Base-by-base conservation (phyloP, 2,113 vertebrate genomes). In the Daboia siamensis region DNA sequence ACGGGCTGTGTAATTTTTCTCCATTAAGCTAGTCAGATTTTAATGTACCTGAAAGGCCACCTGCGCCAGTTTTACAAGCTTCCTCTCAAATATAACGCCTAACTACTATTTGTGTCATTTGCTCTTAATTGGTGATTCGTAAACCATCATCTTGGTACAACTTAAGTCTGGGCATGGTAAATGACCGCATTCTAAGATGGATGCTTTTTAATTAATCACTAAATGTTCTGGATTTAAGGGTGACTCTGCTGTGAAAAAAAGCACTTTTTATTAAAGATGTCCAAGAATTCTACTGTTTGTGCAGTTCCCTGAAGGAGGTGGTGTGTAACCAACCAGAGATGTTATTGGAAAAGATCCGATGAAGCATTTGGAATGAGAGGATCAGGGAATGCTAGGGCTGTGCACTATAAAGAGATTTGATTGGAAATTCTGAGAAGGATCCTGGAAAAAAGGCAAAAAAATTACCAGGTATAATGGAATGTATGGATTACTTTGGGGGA, bases 101-200 rank as follows among this genome's bases (percentile, higher is more conserved):
- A 7, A 69, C 51, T 74, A 44, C 39, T 11, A 26, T 86, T 24
- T 0, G 51, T 48, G 94, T 57, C 88, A 86, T 7, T 46, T 86
- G 7, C 48, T 56, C 21, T 55, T 56, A 84, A 39, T 44, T 54
- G 9, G 54, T 80, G 94, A 44, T 80, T 39, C 74, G 21, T 74
- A 48, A 96, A 69, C 91, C 9, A 94, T 48, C 20, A 91, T n/a
- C 91, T 88, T 24, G 69, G 69, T 0, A 54, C 64, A 54, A 5
- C 86, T 55, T 44, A 3, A 20, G 59, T 93, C n/a, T 89, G 13
- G 46, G 10, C 95, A 44, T 61, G 85, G 56, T 59, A 84, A 92
- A 84, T 44, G 87, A 57, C 33, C 24, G 33, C 20, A 59, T 44
- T 61, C n/a, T 24, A n/a, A 56, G 74, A 80, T 9, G 33, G 74